Conservation (phyloP, 2,113 vertebrate species). For the Columba livia region DNA sequence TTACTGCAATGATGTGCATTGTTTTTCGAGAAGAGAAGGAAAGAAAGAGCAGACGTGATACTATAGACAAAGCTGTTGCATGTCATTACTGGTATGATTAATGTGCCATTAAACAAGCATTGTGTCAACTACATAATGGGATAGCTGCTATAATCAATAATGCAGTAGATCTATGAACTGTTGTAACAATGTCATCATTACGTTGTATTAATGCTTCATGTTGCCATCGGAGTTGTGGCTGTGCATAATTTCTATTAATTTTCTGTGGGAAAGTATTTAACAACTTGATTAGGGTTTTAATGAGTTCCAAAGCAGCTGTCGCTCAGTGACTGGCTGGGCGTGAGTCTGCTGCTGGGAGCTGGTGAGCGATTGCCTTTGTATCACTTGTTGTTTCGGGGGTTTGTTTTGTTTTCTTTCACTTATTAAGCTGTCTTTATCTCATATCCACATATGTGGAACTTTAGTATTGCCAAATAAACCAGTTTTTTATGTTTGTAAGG, state of each 20-base stretch:
- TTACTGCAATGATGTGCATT: not conserved
- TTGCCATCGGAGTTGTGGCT: not conserved
- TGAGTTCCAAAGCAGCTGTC: not conserved
- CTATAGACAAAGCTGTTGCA: not conserved
- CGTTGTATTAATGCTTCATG: not conserved
- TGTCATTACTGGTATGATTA: not conserved
- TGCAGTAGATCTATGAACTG: not conserved
- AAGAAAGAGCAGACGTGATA: not conserved
- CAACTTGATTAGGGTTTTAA: not conserved
- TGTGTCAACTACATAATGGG: not conserved
- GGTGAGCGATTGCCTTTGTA: not conserved
- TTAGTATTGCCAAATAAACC: not conserved
- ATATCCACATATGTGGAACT: not conserved
- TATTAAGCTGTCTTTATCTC: not conserved
- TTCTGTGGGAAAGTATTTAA: conserved; percentile 9
- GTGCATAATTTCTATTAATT: not conserved
- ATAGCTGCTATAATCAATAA: not conserved
- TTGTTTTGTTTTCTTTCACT: not conserved
- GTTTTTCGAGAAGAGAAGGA: not conserved
- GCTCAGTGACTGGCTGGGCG: not conserved
- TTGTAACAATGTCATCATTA: not conserved
- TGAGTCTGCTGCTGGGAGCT: not conserved
- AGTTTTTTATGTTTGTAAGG: not conserved
- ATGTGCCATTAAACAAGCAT: not conserved
- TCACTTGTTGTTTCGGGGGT: not conserved